Percentiles rank a stretch among this genome's conserved stretches.
These are phyloP conservation scores for Dendroctonus ponderosae DNA, from an alignment of 1,140 invertebrate species.

Conservation along the genomic window DNA sequence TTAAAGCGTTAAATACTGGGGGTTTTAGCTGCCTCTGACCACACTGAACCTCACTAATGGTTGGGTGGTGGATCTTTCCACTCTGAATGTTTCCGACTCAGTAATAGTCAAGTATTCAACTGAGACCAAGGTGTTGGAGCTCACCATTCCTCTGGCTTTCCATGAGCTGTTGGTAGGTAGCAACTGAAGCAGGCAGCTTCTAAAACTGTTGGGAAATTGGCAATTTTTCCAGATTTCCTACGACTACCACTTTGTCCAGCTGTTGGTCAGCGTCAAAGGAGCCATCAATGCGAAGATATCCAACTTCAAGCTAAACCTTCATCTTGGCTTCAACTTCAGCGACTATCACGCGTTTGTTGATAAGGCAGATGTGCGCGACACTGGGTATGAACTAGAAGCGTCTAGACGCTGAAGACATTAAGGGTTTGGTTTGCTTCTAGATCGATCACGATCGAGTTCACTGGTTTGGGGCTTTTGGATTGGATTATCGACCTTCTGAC, in stretches of 20 bases:
- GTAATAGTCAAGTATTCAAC: constrained; percentile 18
- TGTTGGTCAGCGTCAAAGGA: constrained; percentile 21
- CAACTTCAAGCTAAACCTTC: constrained; percentile 31
- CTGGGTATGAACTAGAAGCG: constrained; percentile 31
- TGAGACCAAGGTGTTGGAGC: constrained; percentile 16
- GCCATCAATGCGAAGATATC: constrained; percentile 30
- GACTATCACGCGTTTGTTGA: constrained; percentile 28
- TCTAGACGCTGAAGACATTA: not conserved
- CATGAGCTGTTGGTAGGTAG: constrained; percentile 29
- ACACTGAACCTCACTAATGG: constrained; percentile 17
- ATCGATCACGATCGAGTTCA: constrained; percentile 49
- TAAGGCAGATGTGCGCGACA: constrained; percentile 31
- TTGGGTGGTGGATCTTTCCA: constrained; percentile 32
- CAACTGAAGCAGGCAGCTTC: not conserved
- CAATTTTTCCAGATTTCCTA: constrained; percentile 29
- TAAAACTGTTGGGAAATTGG: constrained; percentile 2
- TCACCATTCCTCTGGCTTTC: constrained; percentile 27
- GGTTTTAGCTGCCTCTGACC: constrained; percentile 20
- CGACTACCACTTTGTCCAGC: constrained; percentile 24
- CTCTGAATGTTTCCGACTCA: constrained; percentile 16
- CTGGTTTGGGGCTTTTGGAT: constrained; percentile 52
- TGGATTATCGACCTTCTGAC: constrained; percentile 54
- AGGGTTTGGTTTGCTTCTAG: constrained; percentile 21
- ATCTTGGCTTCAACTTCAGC: constrained; percentile 33
- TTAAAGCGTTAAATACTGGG: not conserved